phyloP scores from a whole-genome alignment of 2,113 vertebrate genomes.

The Isichthys henryi region DNA sequence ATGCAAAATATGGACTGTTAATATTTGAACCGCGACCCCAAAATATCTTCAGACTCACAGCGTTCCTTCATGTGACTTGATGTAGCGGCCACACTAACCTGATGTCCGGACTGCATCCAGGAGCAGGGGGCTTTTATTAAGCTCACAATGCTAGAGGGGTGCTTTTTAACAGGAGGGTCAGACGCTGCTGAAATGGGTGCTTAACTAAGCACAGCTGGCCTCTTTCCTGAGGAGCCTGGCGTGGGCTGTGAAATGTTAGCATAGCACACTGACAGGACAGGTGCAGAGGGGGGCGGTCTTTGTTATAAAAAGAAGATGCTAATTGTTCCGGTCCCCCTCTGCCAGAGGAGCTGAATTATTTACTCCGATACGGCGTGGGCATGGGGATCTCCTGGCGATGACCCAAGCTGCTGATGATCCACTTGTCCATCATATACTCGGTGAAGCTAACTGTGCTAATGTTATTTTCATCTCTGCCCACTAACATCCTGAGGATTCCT shows the following conservation, averaged over 20 bases:
- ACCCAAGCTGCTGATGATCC: background rate
- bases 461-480: background rate
- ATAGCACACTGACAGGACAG: background rate
- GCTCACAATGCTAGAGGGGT: background rate
- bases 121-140: background rate
- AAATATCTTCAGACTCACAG: background rate
- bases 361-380: background rate
- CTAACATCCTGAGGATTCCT: background rate
- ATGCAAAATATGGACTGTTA: background rate
- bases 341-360: background rate
- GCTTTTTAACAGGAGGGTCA: background rate
- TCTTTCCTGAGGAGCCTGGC: background rate
- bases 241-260: background rate
- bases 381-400: background rate
- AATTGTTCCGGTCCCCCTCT: background rate
- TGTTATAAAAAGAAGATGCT: background rate
- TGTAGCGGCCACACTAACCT: background rate
- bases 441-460: background rate
- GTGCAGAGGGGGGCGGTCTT: background rate
- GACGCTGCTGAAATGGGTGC: background rate
- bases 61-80: background rate
- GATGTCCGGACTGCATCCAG: background rate
- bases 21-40: background rate
- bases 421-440: background rate
- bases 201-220: background rate